phyloP scores from a whole-genome alignment of 2,113 vertebrate species.

The Barnardius zonarius region DNA sequence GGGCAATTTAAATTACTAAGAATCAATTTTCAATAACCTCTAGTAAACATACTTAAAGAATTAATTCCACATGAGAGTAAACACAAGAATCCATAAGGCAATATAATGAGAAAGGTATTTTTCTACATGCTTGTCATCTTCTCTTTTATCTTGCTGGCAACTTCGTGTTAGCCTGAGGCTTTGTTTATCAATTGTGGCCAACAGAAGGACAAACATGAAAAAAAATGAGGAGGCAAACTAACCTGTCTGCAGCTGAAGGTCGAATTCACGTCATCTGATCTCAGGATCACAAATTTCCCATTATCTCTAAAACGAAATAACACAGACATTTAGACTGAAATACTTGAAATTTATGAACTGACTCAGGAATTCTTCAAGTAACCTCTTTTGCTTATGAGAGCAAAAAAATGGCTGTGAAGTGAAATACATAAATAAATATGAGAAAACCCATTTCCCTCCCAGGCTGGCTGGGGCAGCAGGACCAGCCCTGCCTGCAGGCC shows the following conservation, averaged over 20 bases:
- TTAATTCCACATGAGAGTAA: background rate
- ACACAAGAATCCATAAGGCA: background rate
- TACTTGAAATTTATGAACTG: background rate
- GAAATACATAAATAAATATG: background rate
- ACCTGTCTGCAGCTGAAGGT: background rate
- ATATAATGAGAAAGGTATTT: background rate
- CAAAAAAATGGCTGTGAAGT: background rate
- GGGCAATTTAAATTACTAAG: background rate
- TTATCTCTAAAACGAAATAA: background rate
- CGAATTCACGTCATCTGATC: background rate
- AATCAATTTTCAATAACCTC: background rate
- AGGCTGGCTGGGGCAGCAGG: too few relatives aligned
- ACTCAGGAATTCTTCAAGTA: background rate
- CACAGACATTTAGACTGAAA: background rate
- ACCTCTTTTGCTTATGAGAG: background rate
- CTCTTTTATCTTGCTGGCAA: background rate
- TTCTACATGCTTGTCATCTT: background rate
- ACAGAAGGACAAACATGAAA: background rate
- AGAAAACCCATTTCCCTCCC: background rate
- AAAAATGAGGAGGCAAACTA: background rate
- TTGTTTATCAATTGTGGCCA: background rate
- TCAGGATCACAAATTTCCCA: background rate
- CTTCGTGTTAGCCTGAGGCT: background rate
- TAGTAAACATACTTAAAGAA: background rate
- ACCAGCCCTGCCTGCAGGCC: accelerated